Evolutionary conservation across 2,888 invertebrate species (phyloP).

Genomic region (Nomada ruficornis): DNA sequence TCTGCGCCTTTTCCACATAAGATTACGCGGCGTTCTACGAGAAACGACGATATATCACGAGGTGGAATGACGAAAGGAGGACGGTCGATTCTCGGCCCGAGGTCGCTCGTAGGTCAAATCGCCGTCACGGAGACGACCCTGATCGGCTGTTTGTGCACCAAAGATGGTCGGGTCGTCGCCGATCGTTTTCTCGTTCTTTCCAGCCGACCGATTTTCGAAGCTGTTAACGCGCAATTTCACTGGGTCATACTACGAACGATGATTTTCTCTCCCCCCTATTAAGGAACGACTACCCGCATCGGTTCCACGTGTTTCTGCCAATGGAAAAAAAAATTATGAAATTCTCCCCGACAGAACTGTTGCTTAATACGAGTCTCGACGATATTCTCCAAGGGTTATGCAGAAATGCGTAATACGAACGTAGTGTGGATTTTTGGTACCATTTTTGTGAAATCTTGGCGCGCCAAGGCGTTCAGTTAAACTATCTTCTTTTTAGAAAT

Average conservation of each 20-base stretch:
- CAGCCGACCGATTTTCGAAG: conserved; percentile 33
- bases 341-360: not conserved
- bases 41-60: conserved; percentile 64
- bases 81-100: conserved; percentile 74
- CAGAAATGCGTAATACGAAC: not conserved
- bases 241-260: not conserved
- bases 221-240: conserved; percentile 16
- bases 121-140: conserved; percentile 65
- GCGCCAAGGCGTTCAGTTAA: too few species aligned
- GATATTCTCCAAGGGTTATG: not conserved
- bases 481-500: too few species aligned
- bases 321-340: conserved; percentile 2
- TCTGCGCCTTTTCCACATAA: conserved; percentile 55
- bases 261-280: not conserved
- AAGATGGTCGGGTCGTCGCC: conserved; percentile 57
- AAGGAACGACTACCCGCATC: too few species aligned
- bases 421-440: not conserved
- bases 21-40: conserved; percentile 60
- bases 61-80: conserved; percentile 73
- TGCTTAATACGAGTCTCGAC: not conserved
- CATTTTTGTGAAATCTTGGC: too few species aligned
- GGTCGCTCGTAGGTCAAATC: conserved; percentile 73
- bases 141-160: conserved; percentile 60
- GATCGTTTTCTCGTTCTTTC: conserved; percentile 49
- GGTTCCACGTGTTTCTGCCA: not conserved